Evolutionary conservation across 2,113 vertebrate genomes (phyloP).

Genomic region (Anguilla rostrata): DNA sequence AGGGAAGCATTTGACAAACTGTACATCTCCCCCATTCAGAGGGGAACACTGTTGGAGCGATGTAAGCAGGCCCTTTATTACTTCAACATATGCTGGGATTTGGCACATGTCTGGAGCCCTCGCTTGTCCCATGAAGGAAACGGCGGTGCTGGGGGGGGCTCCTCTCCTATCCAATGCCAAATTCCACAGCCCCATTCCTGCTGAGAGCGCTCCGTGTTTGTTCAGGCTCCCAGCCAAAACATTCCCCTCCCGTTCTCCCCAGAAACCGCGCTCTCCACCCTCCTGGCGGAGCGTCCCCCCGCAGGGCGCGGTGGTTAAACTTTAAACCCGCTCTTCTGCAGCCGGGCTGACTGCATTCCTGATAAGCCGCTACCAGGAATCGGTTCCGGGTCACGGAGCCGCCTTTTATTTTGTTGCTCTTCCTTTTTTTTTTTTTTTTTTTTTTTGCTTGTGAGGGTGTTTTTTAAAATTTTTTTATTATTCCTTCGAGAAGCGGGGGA

Average conservation of each 20-base stretch:
- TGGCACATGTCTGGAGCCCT: not conserved
- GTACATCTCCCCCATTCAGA: not conserved
- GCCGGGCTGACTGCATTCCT: slow-evolving; percentile 61
- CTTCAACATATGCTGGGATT: not conserved
- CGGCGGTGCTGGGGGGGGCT: not conserved
- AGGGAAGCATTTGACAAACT: not conserved
- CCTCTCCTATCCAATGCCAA: slow-evolving; percentile 12
- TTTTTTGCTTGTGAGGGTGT: slow-evolving; percentile 1
- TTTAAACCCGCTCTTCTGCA: slow-evolving; percentile 61
- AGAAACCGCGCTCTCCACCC: not conserved
- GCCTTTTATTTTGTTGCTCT: slow-evolving; percentile 29
- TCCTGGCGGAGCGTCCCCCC: slow-evolving; percentile 33
- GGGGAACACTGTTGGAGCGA: no score
- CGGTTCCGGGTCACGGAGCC: slow-evolving; percentile 67
- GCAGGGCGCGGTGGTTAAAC: slow-evolving; percentile 55
- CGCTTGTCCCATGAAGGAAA: not conserved
- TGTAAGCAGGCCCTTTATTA: not conserved
- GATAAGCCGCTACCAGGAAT: slow-evolving; percentile 63
- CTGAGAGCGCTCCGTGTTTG: slow-evolving; percentile 40
- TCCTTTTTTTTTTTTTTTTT: slow-evolving; percentile 10
- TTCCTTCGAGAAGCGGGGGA: slow-evolving; percentile 11
- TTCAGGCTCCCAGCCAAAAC: slow-evolving; percentile 40
- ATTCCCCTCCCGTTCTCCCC: slow-evolving; percentile 23
- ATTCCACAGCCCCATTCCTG: slow-evolving; percentile 41
- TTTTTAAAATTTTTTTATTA: not conserved